Percentiles rank a stretch among this genome's conserved stretches.
phyloP scores from a whole-genome alignment of 2,797 vertebrate species.

The Halcyon badia region DNA sequence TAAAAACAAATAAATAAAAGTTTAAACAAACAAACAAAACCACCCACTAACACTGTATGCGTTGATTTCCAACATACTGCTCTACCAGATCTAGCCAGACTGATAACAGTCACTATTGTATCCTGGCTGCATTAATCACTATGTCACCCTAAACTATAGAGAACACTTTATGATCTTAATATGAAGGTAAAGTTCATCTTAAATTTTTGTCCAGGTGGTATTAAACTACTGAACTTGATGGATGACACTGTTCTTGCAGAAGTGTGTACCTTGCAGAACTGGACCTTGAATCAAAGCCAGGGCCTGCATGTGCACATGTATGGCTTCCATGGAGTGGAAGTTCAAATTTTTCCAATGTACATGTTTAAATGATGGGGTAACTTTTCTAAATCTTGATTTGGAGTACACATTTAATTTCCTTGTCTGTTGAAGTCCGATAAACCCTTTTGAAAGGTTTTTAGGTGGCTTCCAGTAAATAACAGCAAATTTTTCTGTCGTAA shows the following conservation, averaged over 20 bases:
- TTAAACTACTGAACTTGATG: background rate
- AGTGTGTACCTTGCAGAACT: background rate
- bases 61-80: background rate
- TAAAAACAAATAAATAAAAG: background rate
- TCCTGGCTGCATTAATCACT: background rate
- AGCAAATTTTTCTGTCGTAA: background rate
- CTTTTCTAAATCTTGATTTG: background rate
- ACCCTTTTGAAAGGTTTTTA: background rate
- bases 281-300: background rate
- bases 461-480: background rate
- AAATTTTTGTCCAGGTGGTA: background rate
- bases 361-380: background rate
- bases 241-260: background rate
- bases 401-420: background rate
- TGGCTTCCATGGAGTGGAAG: background rate
- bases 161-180: background rate
- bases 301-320: background rate
- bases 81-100: background rate
- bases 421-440: background rate
- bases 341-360: background rate
- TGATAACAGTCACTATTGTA: background rate
- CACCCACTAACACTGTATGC: accelerated
- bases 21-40: background rate
- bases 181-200: background rate
- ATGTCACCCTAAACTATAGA: background rate